Evolutionary conservation across 2,888 invertebrate genomes (phyloP), one percentile per base, ranked within the genome.

Genomic region (Trachelus stipa): DNA sequence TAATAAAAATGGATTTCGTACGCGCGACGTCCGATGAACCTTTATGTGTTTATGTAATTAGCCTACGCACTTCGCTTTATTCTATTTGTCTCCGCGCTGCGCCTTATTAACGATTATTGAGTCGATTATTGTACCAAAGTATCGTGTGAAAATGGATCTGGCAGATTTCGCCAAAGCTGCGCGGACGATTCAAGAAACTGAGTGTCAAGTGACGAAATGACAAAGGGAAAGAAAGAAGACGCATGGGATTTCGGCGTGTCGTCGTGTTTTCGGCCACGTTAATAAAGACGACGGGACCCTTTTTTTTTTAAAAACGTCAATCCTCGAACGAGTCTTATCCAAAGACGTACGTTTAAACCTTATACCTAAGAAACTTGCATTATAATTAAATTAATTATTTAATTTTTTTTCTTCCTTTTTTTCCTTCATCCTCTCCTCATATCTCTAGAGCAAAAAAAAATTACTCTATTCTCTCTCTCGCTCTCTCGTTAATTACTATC

Each of bases 91-190:
- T 73, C 78, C 77, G 76, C 77, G 77, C 69, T 83, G 35, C 77
- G 56, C 23, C 56, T 56, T 56, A 56, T 56, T 56, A 56, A 80
- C 75, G 79, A 79, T 85, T 84, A 85, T 83, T 82, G 78, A 84
- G 80, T 79, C 75, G 33, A 82, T 85, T 84, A 84, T 87, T 84
- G 82, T 84, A 83, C 83, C 81, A 80, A 81, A 83, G 74, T 71
- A 69, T 56, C 56, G 68, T 37, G 68, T 68, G 37, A 77, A 81
- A 80, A 81, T 81, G 35, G 81, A 75, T 80, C 77, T 78, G 23
- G 71, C 12, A 3, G 12, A 11, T 6, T 69, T 78, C 74, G 73
- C 82, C 73, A 6, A 12, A 12, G 33, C 12, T 4, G 34, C 73
- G 35, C 74, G 76, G 79, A 74, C 79, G 73, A 34, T 76, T 69